These are phyloP conservation scores for Lycorma delicatula DNA, from an alignment of 1,140 invertebrate species.

Conservation along the genomic window DNA sequence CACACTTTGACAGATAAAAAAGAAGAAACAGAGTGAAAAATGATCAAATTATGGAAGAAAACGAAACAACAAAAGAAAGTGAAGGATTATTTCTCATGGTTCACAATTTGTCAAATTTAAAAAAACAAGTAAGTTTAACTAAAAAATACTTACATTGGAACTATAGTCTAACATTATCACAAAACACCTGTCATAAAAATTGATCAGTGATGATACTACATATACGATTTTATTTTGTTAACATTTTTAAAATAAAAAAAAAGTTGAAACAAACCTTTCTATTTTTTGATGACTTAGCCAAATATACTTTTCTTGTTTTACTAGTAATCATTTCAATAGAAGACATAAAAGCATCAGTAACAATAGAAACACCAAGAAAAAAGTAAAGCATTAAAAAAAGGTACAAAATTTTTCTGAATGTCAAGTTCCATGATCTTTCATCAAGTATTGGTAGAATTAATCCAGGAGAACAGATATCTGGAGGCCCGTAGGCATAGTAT, in stretches of 20 bases:
- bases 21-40: too few species aligned
- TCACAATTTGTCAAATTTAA: too few species aligned
- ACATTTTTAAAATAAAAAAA: constrained; percentile 1
- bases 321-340: constrained; percentile 57
- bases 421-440: constrained; percentile 44
- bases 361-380: constrained; percentile 49
- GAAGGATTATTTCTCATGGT: too few species aligned
- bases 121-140: too few species aligned
- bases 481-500: constrained; percentile 27
- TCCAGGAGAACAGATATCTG: constrained; percentile 40
- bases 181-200: too few species aligned
- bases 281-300: constrained; percentile 25
- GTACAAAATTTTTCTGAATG: constrained; percentile 43
- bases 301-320: constrained; percentile 46
- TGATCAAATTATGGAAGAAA: too few species aligned
- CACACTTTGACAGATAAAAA: too few species aligned
- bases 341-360: constrained; percentile 56
- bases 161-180: too few species aligned
- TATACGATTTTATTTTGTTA: too few species aligned
- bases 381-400: constrained; percentile 47
- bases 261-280: constrained; percentile 20
- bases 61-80: too few species aligned
- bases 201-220: too few species aligned
- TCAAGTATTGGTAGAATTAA: constrained; percentile 47
- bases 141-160: too few species aligned